Percentiles rank a stretch among this genome's conserved stretches.
phyloP scores from a whole-genome alignment of 2,113 vertebrate species.

The Anguilla japonica region DNA sequence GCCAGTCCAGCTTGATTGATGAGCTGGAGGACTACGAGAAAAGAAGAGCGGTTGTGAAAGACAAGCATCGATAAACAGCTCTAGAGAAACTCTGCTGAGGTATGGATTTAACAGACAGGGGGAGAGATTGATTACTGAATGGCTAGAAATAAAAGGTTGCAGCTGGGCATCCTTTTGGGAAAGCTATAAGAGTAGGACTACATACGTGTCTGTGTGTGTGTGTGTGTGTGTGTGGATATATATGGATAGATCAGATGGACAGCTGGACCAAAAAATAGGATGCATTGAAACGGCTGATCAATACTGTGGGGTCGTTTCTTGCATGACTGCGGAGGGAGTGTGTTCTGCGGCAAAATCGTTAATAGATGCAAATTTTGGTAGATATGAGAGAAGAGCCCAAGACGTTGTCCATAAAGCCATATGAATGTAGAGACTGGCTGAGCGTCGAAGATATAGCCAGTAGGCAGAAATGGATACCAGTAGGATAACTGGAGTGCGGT shows the following conservation, averaged over 20 bases:
- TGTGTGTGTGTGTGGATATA: constrained; percentile 26
- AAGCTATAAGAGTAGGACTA: constrained; percentile 35
- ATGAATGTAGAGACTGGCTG: not conserved
- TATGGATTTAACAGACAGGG: constrained; percentile 40
- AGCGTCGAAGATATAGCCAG: not conserved
- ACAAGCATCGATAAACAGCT: constrained; percentile 42
- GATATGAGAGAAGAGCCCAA: not conserved
- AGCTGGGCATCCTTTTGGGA: constrained; percentile 40
- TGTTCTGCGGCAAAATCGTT: not conserved
- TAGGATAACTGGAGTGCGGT: not conserved
- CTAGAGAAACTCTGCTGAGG: constrained; percentile 31
- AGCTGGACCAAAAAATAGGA: constrained; percentile 37
- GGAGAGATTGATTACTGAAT: constrained; percentile 40
- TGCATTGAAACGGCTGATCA: constrained; percentile 41
- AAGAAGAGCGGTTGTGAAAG: constrained; percentile 25
- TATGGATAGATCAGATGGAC: constrained; percentile 37
- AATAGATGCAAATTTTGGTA: not conserved
- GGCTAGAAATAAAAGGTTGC: constrained; percentile 34
- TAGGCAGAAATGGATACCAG: not conserved
- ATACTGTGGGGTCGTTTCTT: constrained; percentile 43
- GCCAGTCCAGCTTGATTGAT: constrained; percentile 37
- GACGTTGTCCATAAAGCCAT: not conserved
- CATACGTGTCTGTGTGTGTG: not conserved
- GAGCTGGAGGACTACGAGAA: constrained; percentile 33
- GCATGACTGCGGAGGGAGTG: constrained; percentile 34